Percentiles rank a stretch among this genome's conserved stretches.
Evolutionary conservation across 2,797 vertebrate species (phyloP).

Genomic region (Botia almorhae): DNA sequence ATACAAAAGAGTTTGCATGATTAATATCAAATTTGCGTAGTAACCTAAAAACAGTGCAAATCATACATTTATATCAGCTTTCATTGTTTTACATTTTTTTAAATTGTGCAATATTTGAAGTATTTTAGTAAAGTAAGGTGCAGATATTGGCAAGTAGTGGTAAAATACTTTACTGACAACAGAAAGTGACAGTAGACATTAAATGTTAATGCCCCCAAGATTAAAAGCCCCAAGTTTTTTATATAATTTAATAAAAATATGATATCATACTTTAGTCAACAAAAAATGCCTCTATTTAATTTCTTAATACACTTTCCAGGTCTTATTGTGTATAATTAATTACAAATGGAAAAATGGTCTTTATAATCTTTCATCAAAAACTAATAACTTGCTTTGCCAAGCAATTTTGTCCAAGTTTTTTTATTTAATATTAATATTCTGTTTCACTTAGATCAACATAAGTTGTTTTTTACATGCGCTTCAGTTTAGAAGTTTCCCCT

Average conservation of each 20-base stretch:
- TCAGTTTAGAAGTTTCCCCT: too few relatives aligned
- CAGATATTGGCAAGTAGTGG: too few relatives aligned
- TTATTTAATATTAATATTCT: neutral
- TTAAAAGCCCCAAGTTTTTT: neutral
- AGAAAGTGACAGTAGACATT: too few relatives aligned
- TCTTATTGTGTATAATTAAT: neutral
- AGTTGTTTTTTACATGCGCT: too few relatives aligned
- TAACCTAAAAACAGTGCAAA: too few relatives aligned
- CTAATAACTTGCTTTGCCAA: neutral
- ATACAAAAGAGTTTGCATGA: too few relatives aligned
- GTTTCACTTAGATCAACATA: neutral
- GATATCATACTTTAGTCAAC: neutral
- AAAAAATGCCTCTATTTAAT: neutral
- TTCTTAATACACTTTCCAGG: neutral
- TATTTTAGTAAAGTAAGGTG: too few relatives aligned
- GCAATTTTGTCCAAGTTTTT: neutral
- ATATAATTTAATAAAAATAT: neutral
- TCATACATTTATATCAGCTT: too few relatives aligned
- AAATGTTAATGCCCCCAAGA: neutral
- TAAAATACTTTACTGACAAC: too few relatives aligned
- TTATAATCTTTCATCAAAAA: constrained; percentile 17
- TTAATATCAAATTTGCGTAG: too few relatives aligned
- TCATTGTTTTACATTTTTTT: too few relatives aligned
- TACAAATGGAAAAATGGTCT: neutral
- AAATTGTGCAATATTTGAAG: too few relatives aligned